A percentile compares a stretch with the other conserved stretches of the same genome.
These are phyloP conservation scores for Ianthella basta DNA, from an alignment of 37 sponge, comb jelly and placozoan genomes.

Conservation along the genomic window DNA sequence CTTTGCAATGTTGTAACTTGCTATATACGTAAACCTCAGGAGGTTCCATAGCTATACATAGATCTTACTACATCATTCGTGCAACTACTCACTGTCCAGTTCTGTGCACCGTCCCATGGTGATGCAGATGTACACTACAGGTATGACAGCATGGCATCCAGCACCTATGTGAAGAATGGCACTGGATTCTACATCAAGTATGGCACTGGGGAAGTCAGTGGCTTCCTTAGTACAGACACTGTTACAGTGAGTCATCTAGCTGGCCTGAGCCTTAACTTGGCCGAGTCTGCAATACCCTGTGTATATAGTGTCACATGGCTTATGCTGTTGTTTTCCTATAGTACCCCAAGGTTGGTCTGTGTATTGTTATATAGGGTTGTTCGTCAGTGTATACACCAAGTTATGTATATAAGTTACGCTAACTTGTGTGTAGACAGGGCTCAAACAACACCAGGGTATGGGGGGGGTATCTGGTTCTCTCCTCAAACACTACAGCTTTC, in stretches of 20 bases:
- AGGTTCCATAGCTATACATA: too few species aligned
- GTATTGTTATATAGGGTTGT: too few species aligned
- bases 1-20: too few species aligned
- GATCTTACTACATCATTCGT: too few species aligned
- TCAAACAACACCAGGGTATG: too few species aligned
- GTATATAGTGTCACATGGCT: neutral
- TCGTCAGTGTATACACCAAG: too few species aligned
- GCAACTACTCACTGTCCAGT: too few species aligned
- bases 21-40: too few species aligned
- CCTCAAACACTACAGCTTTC: too few species aligned
- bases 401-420: neutral
- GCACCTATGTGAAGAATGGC: constrained; percentile 85
- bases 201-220: constrained; percentile 82
- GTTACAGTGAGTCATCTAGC: constrained; percentile 63
- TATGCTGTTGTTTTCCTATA: neutral
- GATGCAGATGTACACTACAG: constrained; percentile 46
- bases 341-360: neutral
- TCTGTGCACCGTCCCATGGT: too few species aligned
- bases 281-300: neutral
- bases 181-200: constrained; percentile 80
- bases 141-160: constrained; percentile 71
- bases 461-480: too few species aligned
- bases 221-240: constrained; percentile 84
- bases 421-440: too few species aligned
- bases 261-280: neutral